Percentiles rank a stretch among this genome's conserved stretches.
Evolutionary conservation across 2,113 vertebrate species (phyloP).

Genomic region (Hiodon alosoides): DNA sequence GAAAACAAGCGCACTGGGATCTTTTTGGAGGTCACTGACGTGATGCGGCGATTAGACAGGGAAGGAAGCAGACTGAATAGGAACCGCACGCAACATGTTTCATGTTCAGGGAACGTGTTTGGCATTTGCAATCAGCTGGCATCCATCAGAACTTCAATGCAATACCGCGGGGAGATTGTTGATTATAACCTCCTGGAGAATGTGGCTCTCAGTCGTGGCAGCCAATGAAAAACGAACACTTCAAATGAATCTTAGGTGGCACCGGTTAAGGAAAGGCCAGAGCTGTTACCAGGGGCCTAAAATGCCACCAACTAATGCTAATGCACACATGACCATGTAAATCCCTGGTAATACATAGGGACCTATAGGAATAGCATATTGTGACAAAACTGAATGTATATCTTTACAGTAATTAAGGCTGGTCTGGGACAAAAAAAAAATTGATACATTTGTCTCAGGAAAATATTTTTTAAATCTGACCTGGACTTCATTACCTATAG

Average conservation of each 20-base stretch:
- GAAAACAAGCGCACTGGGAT: too few relatives aligned
- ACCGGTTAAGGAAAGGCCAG: too few relatives aligned
- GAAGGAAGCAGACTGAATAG: slow-evolving; percentile 39
- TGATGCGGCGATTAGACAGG: neutral
- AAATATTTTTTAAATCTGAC: too few relatives aligned
- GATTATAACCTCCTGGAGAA: slow-evolving; percentile 55
- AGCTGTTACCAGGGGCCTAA: neutral
- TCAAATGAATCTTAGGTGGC: neutral
- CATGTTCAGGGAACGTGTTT: slow-evolving; percentile 51
- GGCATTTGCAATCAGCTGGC: slow-evolving; percentile 66
- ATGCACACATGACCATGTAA: too few relatives aligned
- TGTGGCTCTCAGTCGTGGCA: slow-evolving; percentile 39
- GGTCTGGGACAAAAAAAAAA: too few relatives aligned
- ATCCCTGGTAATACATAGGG: too few relatives aligned
- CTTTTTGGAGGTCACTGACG: slow-evolving; percentile 2
- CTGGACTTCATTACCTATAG: too few relatives aligned
- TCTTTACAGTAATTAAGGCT: too few relatives aligned
- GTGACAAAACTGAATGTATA: too few relatives aligned
- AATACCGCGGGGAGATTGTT: slow-evolving; percentile 50
- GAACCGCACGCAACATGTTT: slow-evolving; percentile 52
- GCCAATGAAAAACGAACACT: slow-evolving; percentile 20
- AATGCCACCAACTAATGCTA: neutral
- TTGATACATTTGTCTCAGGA: too few relatives aligned
- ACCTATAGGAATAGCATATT: too few relatives aligned
- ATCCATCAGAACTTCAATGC: slow-evolving; percentile 53